Percentiles rank a stretch among this genome's conserved stretches.
phyloP scores from a whole-genome alignment of 2,888 invertebrate genomes.

The Drosophila merina region DNA sequence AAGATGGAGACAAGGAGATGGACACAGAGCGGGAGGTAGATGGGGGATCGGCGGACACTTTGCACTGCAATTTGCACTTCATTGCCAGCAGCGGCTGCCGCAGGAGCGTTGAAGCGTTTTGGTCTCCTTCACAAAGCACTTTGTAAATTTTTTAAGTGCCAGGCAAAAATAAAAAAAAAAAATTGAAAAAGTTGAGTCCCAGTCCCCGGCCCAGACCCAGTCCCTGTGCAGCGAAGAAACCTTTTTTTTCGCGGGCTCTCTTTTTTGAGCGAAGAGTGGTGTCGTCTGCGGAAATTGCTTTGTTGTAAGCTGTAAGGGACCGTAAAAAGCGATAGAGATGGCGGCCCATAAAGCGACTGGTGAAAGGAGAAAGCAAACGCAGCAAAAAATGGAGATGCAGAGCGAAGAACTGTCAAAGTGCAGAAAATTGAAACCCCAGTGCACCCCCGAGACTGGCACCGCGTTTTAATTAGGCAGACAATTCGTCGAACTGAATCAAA shows the following conservation, averaged over 20 bases:
- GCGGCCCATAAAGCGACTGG: constrained; percentile 20
- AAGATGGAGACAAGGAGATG: constrained; percentile 19
- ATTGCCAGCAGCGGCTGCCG: constrained; percentile 60
- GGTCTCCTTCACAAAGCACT: constrained; percentile 68
- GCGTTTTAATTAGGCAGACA: constrained; percentile 38
- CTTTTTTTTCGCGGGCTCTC: constrained; percentile 13
- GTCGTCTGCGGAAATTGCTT: constrained; percentile 55
- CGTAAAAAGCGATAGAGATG: constrained; percentile 54
- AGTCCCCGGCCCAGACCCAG: constrained; percentile 3
- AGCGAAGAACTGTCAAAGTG: constrained; percentile 27
- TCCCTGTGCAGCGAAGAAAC: constrained; percentile 7
- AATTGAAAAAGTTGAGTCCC: not conserved
- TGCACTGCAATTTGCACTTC: constrained; percentile 77
- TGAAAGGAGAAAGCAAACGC: constrained; percentile 3
- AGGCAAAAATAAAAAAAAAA: constrained; percentile 49
- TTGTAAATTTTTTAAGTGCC: constrained; percentile 74
- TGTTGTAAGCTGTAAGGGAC: constrained; percentile 53
- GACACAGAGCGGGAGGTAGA: not conserved
- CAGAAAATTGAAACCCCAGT: constrained; percentile 25
- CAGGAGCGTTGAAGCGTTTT: constrained; percentile 53
- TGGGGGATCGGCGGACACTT: constrained; percentile 59
- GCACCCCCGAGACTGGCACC: not conserved
- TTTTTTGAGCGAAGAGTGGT: constrained; percentile 33
- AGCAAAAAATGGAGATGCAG: constrained; percentile 9
- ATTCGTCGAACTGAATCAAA: constrained; percentile 30